Evolutionary conservation across 2,113 vertebrate genomes (phyloP).

Genomic region (Anseranas semipalmata): DNA sequence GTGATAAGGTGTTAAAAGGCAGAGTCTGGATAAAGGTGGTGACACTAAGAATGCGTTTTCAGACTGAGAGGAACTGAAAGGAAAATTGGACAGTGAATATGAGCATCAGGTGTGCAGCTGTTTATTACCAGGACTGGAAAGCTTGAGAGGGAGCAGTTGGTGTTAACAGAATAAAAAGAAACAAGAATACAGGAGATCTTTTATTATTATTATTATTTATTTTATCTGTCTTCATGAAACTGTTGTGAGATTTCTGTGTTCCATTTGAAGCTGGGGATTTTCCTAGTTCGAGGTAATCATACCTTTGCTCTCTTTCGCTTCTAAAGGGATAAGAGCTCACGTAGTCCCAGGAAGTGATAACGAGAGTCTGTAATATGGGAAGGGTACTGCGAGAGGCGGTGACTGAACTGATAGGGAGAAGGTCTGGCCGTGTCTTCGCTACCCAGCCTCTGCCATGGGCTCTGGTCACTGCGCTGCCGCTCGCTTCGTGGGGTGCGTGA

Average conservation of each 20-base stretch:
- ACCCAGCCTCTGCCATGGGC: background rate
- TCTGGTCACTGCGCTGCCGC: background rate
- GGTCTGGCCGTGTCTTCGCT: background rate
- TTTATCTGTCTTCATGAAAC: background rate
- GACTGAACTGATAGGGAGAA: background rate
- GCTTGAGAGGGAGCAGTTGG: background rate
- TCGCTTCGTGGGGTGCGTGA: background rate
- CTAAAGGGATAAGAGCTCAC: background rate
- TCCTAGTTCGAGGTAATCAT: background rate
- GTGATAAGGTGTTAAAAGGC: background rate
- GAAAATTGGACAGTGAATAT: background rate
- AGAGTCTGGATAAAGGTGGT: background rate
- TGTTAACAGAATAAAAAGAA: background rate
- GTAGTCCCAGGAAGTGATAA: background rate
- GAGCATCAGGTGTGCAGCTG: background rate
- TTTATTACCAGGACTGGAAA: background rate
- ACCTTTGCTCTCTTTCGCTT: background rate
- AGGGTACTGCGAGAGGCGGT: background rate
- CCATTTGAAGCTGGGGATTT: background rate
- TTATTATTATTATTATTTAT: background rate
- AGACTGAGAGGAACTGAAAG: background rate
- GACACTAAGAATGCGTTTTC: background rate
- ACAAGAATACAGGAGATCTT: background rate
- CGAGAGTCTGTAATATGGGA: background rate
- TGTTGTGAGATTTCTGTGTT: background rate